phyloP scores from a whole-genome alignment of 2,888 invertebrate genomes.

The Lucinisca nassula region DNA sequence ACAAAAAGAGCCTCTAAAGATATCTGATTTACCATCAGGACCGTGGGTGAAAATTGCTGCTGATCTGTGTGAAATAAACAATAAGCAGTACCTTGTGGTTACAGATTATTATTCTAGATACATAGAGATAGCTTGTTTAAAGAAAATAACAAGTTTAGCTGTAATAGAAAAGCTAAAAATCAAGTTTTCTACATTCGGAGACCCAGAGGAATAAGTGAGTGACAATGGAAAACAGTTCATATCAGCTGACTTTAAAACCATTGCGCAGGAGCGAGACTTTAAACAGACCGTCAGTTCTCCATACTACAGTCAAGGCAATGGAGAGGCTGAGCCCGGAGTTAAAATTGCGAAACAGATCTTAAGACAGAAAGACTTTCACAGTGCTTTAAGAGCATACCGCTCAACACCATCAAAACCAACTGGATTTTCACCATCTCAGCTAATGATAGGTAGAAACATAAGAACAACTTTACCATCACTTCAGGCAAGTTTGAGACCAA shows the following conservation, averaged over 20 bases:
- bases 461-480: conserved; percentile 39
- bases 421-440: conserved; percentile 39
- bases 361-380: conserved; percentile 44
- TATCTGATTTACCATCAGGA: conserved; percentile 49
- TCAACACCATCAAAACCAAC: conserved; percentile 39
- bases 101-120: conserved; percentile 64
- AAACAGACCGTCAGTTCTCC: conserved; percentile 21
- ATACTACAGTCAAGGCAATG: conserved; percentile 53
- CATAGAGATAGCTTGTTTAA: conserved; percentile 40
- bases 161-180: conserved; percentile 59
- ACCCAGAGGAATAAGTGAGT: conserved; percentile 44
- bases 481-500: too few species aligned
- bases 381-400: conserved; percentile 43
- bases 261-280: conserved; percentile 42
- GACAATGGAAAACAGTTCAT: conserved; percentile 59
- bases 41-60: conserved; percentile 65
- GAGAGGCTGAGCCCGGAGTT: conserved; percentile 60
- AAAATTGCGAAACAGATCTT: conserved; percentile 55
- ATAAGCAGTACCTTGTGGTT: conserved; percentile 44
- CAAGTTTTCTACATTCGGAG: conserved; percentile 56
- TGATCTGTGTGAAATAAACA: conserved; percentile 56
- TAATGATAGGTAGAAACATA: conserved; percentile 54
- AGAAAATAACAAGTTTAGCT: conserved; percentile 10
- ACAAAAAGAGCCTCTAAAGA: conserved; percentile 57
- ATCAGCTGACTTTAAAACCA: conserved; percentile 37